Conservation (phyloP, 2,888 invertebrate genomes). For the Tenthredo distinguenda region DNA sequence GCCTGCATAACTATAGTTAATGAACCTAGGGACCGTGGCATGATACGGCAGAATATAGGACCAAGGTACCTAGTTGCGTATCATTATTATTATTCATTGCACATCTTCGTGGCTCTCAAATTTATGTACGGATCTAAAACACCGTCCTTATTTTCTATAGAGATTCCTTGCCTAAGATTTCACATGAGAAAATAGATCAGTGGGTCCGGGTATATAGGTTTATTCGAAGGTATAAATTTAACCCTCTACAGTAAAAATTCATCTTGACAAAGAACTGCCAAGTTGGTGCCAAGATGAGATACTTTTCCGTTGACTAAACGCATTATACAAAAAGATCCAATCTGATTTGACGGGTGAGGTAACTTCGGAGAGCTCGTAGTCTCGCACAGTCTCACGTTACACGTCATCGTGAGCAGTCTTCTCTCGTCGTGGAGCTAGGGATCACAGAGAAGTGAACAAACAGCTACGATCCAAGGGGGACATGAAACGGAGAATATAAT, state of each 20-base stretch:
- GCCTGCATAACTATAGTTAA: constrained; percentile 21
- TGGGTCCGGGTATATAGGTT: not conserved
- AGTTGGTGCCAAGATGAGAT: not conserved
- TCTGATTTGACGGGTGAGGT: constrained; percentile 35
- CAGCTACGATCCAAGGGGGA: constrained; percentile 9
- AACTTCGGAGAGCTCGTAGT: constrained; percentile 40
- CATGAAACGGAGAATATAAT: constrained; percentile 56
- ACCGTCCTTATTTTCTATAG: constrained; percentile 5
- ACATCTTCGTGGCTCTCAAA: constrained; percentile 13
- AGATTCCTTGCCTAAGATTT: constrained; percentile 9
- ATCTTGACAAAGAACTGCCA: constrained; percentile 39
- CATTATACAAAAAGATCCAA: constrained; percentile 32
- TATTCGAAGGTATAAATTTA: not conserved
- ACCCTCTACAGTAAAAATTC: not conserved
- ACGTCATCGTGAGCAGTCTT: constrained; percentile 35
- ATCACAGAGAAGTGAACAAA: constrained; percentile 30
- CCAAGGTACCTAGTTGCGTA: constrained; percentile 7
- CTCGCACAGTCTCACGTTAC: constrained; percentile 42
- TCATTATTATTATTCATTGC: constrained; percentile 41
- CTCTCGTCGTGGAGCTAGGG: not conserved
- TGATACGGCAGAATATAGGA: constrained; percentile 32
- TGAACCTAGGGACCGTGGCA: constrained; percentile 14
- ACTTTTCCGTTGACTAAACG: constrained; percentile 32
- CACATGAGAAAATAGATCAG: not conserved
- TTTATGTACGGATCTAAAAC: constrained; percentile 25